Evolutionary conservation across 2,113 vertebrate genomes (phyloP).

Genomic region (Callospermophilus lateralis): DNA sequence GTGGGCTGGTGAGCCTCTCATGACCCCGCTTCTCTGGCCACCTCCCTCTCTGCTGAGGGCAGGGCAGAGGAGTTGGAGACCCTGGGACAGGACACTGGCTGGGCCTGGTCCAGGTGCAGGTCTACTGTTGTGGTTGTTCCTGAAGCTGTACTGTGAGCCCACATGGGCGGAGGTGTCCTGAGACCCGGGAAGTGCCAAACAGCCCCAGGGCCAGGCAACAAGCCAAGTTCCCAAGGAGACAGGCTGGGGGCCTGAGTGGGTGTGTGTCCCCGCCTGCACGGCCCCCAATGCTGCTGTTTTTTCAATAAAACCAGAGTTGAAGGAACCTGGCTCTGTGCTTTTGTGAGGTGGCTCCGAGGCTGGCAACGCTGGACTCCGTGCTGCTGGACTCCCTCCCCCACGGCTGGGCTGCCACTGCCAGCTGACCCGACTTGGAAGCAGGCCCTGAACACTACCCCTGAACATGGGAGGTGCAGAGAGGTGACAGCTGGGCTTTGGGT

Average conservation of each 20-base stretch:
- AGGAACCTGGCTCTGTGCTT: constrained; percentile 43
- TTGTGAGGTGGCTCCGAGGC: not conserved
- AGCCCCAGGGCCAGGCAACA: not conserved
- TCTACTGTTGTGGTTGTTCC: constrained; percentile 76
- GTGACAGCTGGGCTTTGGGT: not conserved
- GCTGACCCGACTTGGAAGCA: not conserved
- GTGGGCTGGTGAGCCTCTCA: not conserved
- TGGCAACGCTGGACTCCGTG: not conserved
- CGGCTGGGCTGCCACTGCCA: not conserved
- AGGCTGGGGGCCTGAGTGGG: not conserved
- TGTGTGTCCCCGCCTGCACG: not conserved
- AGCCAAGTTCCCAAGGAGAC: not conserved
- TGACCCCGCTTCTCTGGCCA: not conserved
- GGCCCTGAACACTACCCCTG: not conserved
- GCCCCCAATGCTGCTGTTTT: constrained; percentile 73
- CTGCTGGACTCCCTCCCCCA: not conserved
- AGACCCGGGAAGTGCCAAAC: not conserved
- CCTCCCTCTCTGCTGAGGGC: not conserved
- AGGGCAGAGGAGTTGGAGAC: not conserved
- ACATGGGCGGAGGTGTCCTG: constrained; percentile 6
- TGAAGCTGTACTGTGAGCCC: constrained; percentile 78
- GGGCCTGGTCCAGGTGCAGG: not conserved
- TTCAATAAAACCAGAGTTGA: constrained; percentile 79
- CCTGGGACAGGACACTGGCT: not conserved
- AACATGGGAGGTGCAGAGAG: not conserved